Conservation (phyloP, 2,113 vertebrate species). For the Ophthalmolycus amberensis region DNA sequence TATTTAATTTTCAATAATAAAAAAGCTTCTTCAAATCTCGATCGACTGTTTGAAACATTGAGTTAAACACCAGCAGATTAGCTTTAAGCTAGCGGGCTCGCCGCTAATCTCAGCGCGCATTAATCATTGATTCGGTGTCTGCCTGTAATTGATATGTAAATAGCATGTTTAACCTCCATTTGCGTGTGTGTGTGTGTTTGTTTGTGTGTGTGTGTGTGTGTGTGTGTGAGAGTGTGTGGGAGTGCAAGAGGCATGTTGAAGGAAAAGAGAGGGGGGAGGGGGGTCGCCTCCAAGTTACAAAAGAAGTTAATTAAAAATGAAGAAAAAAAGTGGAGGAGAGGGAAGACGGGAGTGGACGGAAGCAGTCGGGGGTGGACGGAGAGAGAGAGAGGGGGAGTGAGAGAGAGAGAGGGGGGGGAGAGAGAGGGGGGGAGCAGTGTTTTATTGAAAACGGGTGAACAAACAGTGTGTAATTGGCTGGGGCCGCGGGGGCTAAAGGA, state of each 20-base stretch:
- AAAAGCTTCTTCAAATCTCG: slow-evolving; percentile 38
- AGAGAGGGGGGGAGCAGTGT: slow-evolving; percentile 53
- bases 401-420: slow-evolving; percentile 12
- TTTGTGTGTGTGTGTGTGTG: slow-evolving; percentile 3
- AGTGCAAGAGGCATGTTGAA: slow-evolving; percentile 70
- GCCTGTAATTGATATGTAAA: slow-evolving; percentile 83
- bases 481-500: slow-evolving; percentile 77
- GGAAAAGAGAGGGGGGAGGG: neutral
- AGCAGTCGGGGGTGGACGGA: slow-evolving; percentile 49
- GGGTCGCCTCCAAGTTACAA: slow-evolving; percentile 75
- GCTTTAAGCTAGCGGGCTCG: slow-evolving; percentile 39
- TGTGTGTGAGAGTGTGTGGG: slow-evolving; percentile 64
- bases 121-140: slow-evolving; percentile 77
- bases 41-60: slow-evolving; percentile 55
- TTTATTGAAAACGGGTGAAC: slow-evolving; percentile 84
- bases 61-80: slow-evolving; percentile 57
- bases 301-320: slow-evolving; percentile 85
- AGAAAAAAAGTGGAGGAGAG: slow-evolving; percentile 60
- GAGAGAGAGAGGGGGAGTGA: neutral
- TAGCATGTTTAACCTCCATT: slow-evolving; percentile 79
- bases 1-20: slow-evolving; percentile 23
- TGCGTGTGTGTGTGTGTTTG: slow-evolving; percentile 67
- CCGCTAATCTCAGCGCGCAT: slow-evolving; percentile 67
- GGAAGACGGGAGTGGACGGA: slow-evolving; percentile 62
- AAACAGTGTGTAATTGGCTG: slow-evolving; percentile 82